Conservation (phyloP, 2,797 vertebrate species). For the Typhlichthys eigenmanni region DNA sequence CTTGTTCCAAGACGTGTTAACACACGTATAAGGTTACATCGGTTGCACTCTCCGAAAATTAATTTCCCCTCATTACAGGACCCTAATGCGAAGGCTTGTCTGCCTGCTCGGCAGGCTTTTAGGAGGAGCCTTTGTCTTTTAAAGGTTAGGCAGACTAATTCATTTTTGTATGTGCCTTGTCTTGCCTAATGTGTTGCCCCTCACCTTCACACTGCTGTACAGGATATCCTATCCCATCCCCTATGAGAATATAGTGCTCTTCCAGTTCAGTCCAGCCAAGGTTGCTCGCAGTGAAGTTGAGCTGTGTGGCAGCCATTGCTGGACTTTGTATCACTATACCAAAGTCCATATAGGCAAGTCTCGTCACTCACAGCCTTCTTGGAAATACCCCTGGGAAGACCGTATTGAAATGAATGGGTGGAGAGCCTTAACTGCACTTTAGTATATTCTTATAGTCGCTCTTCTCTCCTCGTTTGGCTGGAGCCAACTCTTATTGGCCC, state of each 20-base stretch:
- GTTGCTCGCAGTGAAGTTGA: conserved; percentile 42
- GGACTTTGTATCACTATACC: conserved; percentile 30
- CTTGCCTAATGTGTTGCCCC: conserved; percentile 23
- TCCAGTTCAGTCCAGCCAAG: conserved; percentile 55
- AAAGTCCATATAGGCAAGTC: too few species aligned
- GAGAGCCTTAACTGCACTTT: too few species aligned
- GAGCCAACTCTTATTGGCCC: too few species aligned
- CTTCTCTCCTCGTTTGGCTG: conserved; percentile 1
- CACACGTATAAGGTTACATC: conserved; percentile 14
- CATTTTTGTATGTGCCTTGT: conserved; percentile 30
- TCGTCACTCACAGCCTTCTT: too few species aligned
- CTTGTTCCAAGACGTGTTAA: conserved; percentile 10
- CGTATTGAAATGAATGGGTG: too few species aligned
- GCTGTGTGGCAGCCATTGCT: conserved; percentile 20
- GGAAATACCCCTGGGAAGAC: too few species aligned
- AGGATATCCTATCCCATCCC: conserved; percentile 5
- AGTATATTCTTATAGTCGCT: neutral
- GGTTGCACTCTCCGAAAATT: conserved; percentile 13
- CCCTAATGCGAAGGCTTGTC: conserved; percentile 4
- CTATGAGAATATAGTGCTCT: conserved; percentile 45
- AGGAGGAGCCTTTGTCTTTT: conserved; percentile 9
- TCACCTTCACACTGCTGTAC: conserved; percentile 25
- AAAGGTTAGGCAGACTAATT: conserved; percentile 26
- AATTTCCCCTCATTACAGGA: conserved; percentile 21
- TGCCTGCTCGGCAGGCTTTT: conserved; percentile 8